phyloP scores from a whole-genome alignment of 2,888 invertebrate species.

The Zele albiditarsus region DNA sequence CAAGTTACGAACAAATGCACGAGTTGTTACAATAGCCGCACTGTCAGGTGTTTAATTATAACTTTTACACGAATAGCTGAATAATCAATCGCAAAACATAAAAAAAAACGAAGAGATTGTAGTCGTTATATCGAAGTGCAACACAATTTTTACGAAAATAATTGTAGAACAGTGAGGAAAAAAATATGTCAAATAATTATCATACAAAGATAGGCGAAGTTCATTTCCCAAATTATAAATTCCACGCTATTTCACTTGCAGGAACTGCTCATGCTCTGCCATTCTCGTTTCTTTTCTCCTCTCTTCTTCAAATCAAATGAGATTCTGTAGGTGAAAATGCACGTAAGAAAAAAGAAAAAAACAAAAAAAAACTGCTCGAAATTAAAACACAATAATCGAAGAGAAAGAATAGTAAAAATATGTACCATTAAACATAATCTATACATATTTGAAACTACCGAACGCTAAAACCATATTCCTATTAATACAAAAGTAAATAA shows the following conservation, averaged over 20 bases:
- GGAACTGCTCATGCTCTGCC: not conserved
- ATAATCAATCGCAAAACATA: conserved; percentile 41
- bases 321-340: conserved; percentile 51
- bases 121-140: conserved; percentile 45
- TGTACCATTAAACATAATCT: conserved; percentile 70
- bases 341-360: conserved; percentile 43
- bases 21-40: conserved; percentile 41
- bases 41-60: conserved; percentile 57
- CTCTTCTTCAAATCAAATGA: conserved; percentile 24
- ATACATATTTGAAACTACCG: conserved; percentile 71
- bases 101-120: conserved; percentile 41
- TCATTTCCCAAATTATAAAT: conserved; percentile 37
- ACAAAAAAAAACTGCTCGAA: conserved; percentile 54
- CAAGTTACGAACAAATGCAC: conserved; percentile 27
- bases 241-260: conserved; percentile 30
- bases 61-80: conserved; percentile 59
- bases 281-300: not conserved
- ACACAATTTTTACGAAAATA: conserved; percentile 55
- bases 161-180: conserved; percentile 31
- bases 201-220: conserved; percentile 36
- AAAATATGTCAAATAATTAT: conserved; percentile 22
- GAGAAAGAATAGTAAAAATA: conserved; percentile 57
- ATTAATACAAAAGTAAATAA: conserved; percentile 66
- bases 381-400: conserved; percentile 59
- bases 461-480: conserved; percentile 70